phyloP scores from a whole-genome alignment of 2,888 invertebrate genomes.

The Pogonocherus hispidulus region DNA sequence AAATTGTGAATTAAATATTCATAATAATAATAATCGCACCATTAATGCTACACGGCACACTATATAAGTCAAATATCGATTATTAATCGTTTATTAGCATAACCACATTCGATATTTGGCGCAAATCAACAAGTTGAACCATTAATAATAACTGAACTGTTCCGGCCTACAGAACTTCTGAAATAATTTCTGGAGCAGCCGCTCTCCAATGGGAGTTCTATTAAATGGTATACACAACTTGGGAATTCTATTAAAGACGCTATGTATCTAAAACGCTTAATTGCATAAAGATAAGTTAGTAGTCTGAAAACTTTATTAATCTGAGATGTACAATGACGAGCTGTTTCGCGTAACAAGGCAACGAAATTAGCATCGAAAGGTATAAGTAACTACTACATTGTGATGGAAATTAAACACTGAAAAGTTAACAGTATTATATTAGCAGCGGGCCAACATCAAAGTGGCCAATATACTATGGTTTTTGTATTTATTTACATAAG shows the following conservation, averaged over 20 bases:
- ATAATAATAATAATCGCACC: not conserved
- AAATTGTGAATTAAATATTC: not conserved
- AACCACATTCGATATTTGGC: not conserved
- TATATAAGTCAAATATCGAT: not conserved
- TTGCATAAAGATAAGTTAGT: not conserved
- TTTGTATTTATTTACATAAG: no score
- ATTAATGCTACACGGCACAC: not conserved
- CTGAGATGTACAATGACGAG: not conserved
- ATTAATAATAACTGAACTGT: constrained; percentile 5
- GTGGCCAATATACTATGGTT: no score
- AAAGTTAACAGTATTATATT: no score
- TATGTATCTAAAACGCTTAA: not conserved
- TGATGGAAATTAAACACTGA: not conserved
- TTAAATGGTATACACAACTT: not conserved
- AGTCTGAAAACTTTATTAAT: not conserved
- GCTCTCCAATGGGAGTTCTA: not conserved
- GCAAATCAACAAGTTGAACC: constrained; percentile 1
- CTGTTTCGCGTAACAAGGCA: not conserved
- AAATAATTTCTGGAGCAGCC: no score
- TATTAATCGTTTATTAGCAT: constrained; percentile 6
- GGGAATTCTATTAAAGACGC: not conserved
- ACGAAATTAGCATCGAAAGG: not conserved
- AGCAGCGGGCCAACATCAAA: no score
- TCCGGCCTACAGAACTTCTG: no score
- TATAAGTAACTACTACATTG: no score